Percentiles rank a stretch among this genome's conserved stretches.
Conservation (phyloP, 2,888 invertebrate genomes). For the Scotopteryx bipunctaria region DNA sequence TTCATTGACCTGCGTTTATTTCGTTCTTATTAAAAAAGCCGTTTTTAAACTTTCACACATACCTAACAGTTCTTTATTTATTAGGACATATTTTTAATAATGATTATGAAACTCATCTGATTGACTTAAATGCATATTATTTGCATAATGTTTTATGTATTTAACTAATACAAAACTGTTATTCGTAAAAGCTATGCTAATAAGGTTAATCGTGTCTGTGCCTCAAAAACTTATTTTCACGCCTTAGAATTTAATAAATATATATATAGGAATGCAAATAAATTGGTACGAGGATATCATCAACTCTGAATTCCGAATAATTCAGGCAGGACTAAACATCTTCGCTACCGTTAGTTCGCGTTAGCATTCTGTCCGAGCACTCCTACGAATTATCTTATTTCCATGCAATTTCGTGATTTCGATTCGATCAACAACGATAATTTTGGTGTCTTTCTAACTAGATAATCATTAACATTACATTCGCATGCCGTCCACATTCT, state of each 20-base stretch:
- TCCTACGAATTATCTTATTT: constrained; percentile 71
- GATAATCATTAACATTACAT: constrained; percentile 50
- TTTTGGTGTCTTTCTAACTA: constrained; percentile 39
- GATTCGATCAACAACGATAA: constrained; percentile 56
- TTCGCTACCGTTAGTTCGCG: constrained; percentile 66
- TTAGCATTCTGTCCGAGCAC: constrained; percentile 65
- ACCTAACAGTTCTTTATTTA: constrained; percentile 26
- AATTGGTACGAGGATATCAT: constrained; percentile 53
- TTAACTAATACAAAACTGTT: background rate
- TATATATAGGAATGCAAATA: too few species aligned
- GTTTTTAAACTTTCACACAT: constrained; percentile 20
- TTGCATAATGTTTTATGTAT: constrained; percentile 8
- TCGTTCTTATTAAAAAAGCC: constrained; percentile 37
- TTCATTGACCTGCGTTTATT: constrained; percentile 75
- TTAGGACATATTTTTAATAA: constrained; percentile 4
- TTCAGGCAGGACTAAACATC: constrained; percentile 74
- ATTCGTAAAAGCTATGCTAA: constrained; percentile 13
- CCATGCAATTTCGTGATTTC: constrained; percentile 62
- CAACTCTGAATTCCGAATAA: constrained; percentile 65
- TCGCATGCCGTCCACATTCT: constrained; percentile 48
- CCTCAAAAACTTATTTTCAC: background rate
- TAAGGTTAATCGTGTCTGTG: constrained; percentile 1
- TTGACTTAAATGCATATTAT: constrained; percentile 22
- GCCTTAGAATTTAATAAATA: too few species aligned
- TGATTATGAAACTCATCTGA: constrained; percentile 14